Evolutionary conservation across 2,888 invertebrate species (phyloP).

Genomic region (Mactromeris polynyma): DNA sequence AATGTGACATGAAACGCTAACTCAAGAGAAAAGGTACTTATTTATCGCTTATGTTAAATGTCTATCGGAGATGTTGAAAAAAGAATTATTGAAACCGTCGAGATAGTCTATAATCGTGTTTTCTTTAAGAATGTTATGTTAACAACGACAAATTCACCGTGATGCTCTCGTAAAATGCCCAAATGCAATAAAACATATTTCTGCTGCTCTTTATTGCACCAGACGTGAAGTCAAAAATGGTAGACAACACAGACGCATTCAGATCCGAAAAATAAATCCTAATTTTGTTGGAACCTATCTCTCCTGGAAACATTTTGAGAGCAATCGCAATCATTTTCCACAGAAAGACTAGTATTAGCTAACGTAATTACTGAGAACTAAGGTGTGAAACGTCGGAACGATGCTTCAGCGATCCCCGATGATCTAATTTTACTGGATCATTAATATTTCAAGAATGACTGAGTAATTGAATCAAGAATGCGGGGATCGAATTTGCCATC

Average conservation of each 20-base stretch:
- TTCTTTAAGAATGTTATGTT: constrained; percentile 2
- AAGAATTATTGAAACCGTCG: constrained; percentile 23
- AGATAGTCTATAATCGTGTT: constrained; percentile 6
- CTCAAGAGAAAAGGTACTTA: constrained; percentile 12
- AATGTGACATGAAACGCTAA: constrained; percentile 18
- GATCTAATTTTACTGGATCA: constrained; percentile 78
- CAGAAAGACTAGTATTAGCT: constrained; percentile 68
- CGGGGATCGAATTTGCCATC: constrained; percentile 76
- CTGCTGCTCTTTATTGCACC: constrained; percentile 38
- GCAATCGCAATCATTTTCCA: constrained; percentile 59
- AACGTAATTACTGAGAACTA: constrained; percentile 74
- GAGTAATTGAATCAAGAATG: constrained; percentile 77
- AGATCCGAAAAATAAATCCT: constrained; percentile 66
- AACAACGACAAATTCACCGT: constrained; percentile 3
- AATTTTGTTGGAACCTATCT: constrained; percentile 62
- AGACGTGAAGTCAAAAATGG: constrained; percentile 45
- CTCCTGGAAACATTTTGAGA: constrained; percentile 43
- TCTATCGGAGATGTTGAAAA: constrained; percentile 21
- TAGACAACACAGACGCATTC: constrained; percentile 42
- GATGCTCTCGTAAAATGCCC: constrained; percentile 21
- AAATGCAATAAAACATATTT: constrained; percentile 42
- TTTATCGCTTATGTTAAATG: constrained; percentile 19
- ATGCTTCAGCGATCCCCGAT: constrained; percentile 75
- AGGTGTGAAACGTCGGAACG: constrained; percentile 78
- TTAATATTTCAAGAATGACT: constrained; percentile 79